Base-by-base conservation (phyloP, 2,888 invertebrate genomes). In the Baronia brevicornis region DNA sequence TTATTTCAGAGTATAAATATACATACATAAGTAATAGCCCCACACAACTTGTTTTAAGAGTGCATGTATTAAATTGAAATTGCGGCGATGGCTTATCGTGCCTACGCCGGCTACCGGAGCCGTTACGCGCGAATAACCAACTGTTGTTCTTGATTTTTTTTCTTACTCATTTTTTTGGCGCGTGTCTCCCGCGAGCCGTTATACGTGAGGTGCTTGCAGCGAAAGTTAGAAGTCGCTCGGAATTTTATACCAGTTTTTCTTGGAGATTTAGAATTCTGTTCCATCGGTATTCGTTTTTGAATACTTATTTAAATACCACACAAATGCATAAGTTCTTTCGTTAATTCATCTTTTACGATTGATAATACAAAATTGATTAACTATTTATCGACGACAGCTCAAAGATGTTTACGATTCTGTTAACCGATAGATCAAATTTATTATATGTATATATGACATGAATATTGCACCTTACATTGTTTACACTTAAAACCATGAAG, bases 101-200 rank as follows among this genome's bases (percentile, higher is more conserved):
- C 55, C 40, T 43, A 48, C 51, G 47, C 46, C 43, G 43, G 77
- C 80, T 79, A 78, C 79, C 61, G 78, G 58, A 56, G 71, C 80
- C 79, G 80, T 80, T 82, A 80, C 80, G 79, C 79, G 77, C 69
- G 64, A 70, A 75, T 68, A 72, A 67, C 67, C 60, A 68, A 73
- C 53, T 63, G 58, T 54, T 57, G 59, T 65, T 65, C 66, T 64
- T 55, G 56, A 51, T 57, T 64, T 65, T 61, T 53, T 53, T 54
- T 43, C 43, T 43, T 42, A 36, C 30, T 36, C 30, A 36, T 58
- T 62, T 78, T 78, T 82, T 78, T 74, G 77, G 79, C 79, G 67
- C 78, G 80, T 77, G 79, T 74, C 70, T 67, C 63, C 67, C 62
- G 53, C 53, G 63, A 46, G 66, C 79, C 79, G 75, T 78, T 80